Evolutionary conservation across 2,888 invertebrate species (phyloP).

Genomic region (Adelphocoris suturalis): DNA sequence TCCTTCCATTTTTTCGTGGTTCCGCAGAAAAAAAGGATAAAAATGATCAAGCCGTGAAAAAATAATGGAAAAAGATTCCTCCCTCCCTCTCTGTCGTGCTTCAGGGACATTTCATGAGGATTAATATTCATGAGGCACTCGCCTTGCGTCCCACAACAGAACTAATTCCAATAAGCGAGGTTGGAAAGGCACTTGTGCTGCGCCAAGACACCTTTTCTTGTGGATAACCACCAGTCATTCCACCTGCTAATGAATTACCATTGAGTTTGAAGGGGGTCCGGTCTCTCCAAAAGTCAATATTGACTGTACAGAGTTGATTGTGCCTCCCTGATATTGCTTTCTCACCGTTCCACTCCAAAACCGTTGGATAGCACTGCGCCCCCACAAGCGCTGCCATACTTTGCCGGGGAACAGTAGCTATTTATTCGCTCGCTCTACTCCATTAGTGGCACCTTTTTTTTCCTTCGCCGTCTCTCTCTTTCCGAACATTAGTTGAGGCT

Average conservation of each 20-base stretch:
- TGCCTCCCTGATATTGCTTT: slow-evolving; percentile 49
- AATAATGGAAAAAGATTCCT: slow-evolving; percentile 38
- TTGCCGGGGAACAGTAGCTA: slow-evolving; percentile 66
- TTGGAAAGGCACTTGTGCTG: slow-evolving; percentile 43
- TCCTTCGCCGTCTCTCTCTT: too few relatives aligned
- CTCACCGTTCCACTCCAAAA: slow-evolving; percentile 63
- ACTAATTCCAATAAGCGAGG: slow-evolving; percentile 65
- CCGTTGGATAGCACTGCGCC: not conserved
- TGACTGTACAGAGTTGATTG: slow-evolving; percentile 68
- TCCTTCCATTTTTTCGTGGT: not conserved
- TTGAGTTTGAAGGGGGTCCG: slow-evolving; percentile 57
- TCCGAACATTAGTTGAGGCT: slow-evolving; percentile 51
- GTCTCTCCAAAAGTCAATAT: slow-evolving; percentile 55
- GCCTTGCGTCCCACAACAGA: slow-evolving; percentile 18
- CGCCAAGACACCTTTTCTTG: slow-evolving; percentile 54
- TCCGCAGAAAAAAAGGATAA: slow-evolving; percentile 8
- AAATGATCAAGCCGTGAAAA: slow-evolving; percentile 40
- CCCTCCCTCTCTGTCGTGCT: slow-evolving; percentile 34
- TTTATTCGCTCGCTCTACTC: slow-evolving; percentile 66
- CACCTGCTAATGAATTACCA: slow-evolving; percentile 73
- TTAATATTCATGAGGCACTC: slow-evolving; percentile 63
- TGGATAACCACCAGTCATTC: slow-evolving; percentile 69
- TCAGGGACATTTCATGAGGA: slow-evolving; percentile 54
- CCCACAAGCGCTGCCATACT: not conserved
- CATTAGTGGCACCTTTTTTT: slow-evolving; percentile 53